A percentile compares a stretch with the other conserved stretches of the same genome.
phyloP scores from a whole-genome alignment of 2,797 vertebrate species.

The Macroramphosus scolopax region DNA sequence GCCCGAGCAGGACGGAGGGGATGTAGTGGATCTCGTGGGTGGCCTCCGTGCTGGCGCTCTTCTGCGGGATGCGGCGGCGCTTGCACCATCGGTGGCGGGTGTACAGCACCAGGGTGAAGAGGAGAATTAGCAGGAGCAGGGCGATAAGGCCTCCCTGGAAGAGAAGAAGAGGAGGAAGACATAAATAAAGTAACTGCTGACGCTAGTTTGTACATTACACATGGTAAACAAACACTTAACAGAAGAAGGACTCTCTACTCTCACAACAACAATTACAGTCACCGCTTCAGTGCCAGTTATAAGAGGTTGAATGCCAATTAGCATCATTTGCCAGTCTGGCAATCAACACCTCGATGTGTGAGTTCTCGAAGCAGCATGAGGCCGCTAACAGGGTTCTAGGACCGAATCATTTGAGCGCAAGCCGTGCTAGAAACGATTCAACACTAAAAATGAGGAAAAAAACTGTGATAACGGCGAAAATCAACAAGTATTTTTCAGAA shows the following conservation, averaged over 20 bases:
- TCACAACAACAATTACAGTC: too few species aligned
- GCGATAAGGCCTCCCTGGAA: constrained; percentile 94
- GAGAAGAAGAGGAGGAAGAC: constrained; percentile 3
- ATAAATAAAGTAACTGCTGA: constrained; percentile 7
- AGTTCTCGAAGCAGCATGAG: constrained; percentile 16
- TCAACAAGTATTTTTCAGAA: too few species aligned
- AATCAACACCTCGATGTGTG: too few species aligned
- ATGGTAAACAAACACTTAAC: constrained; percentile 1
- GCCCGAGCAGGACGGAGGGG: constrained; percentile 92
- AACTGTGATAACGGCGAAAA: too few species aligned
- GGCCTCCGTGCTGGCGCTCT: constrained; percentile 97
- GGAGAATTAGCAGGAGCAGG: constrained; percentile 90
- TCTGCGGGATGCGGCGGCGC: constrained; percentile 90
- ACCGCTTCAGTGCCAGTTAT: constrained; percentile 15
- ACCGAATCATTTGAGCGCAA: too few species aligned
- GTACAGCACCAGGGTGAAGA: constrained; percentile 92
- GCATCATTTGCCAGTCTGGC: constrained; percentile 29
- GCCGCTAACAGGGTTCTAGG: constrained; percentile 7
- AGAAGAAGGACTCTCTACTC: too few species aligned
- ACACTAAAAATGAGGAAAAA: too few species aligned
- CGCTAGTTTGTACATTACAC: too few species aligned
- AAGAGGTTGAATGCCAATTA: constrained; percentile 40
- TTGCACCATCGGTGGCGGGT: constrained; percentile 96
- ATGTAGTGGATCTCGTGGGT: constrained; percentile 99
- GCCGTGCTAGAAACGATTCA: too few species aligned